Base-by-base conservation (phyloP, 2,797 vertebrate genomes). In the Periophthalmus magnuspinnatus region DNA sequence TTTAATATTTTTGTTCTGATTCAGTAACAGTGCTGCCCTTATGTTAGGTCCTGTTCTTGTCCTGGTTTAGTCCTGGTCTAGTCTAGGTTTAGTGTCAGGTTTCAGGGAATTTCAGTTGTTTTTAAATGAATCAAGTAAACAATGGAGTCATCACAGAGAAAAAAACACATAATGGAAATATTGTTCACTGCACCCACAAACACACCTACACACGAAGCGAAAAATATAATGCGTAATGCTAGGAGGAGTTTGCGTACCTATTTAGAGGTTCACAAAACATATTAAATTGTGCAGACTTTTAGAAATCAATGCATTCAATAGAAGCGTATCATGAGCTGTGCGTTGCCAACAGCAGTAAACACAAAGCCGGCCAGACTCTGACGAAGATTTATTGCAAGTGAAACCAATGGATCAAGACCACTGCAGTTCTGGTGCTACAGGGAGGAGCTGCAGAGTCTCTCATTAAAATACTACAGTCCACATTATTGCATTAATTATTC, bases 131-230 rank as follows among this genome's bases (percentile, higher is more conserved):
- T 28, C 28, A 28, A 28, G 3, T 28, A 28, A 28, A 28, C 28
- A 28, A 28, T 28, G n/a, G n/a, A 28, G 28, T 28, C 28, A 28
- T 28, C 28, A 28, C 28, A 28, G 28, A 28, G 3, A 28, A 28
- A 28, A 28, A 28, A 1, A 28, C 28, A 28, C 28, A 28, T 28
- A 28, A 54, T 54, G 19, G 19, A 54, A 21, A 54, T 22, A 21
- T 9, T n/a, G 6, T 50, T 50, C 5, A 50, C 17, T 50, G 48
- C 41, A 45, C 6, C 50, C n/a, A 52, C 9, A 21, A 92, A 56
- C 54, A 24, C 21, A 24, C n/a, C 54, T 58, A 58, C 24, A 58
- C 22, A 32, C 8, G 13, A 56, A 22, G 21, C 5, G 5, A 14
- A 56, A 22, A 56, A 22, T 5, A 58, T 16, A 13, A 1, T 2